phyloP scores from a whole-genome alignment of 2,797 vertebrate species.

The Syngnathus acus region DNA sequence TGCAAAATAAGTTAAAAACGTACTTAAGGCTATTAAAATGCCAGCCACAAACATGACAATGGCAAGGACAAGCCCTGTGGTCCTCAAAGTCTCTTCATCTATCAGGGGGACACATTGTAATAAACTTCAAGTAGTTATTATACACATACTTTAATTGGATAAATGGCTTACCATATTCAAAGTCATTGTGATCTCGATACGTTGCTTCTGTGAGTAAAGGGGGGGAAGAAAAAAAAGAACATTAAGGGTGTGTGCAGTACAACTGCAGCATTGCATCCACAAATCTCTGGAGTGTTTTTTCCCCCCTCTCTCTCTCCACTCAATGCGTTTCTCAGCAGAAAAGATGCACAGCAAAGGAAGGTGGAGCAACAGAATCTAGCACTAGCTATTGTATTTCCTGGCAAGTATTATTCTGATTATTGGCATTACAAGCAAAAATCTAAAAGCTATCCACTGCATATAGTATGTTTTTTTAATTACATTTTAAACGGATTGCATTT shows the following conservation, averaged over 20 bases:
- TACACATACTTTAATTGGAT: not conserved
- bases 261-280: conserved; percentile 44
- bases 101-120: conserved; percentile 5
- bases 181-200: conserved; percentile 64
- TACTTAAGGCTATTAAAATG: conserved; percentile 77
- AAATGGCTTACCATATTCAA: conserved; percentile 63
- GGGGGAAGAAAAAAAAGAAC: not conserved
- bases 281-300: conserved; percentile 27
- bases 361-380: conserved; percentile 39
- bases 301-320: conserved; percentile 35
- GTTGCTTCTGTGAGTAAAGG: conserved; percentile 51
- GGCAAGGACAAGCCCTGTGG: conserved; percentile 70
- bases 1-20: conserved; percentile 36
- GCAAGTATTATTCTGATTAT: not conserved
- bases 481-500: not conserved
- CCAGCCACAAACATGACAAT: conserved; percentile 71
- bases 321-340: conserved; percentile 63
- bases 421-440: not conserved
- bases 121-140: not conserved
- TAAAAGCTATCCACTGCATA: not conserved
- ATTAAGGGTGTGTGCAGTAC: conserved; percentile 12
- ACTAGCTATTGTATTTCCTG: not conserved
- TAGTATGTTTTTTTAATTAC: not conserved
- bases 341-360: conserved; percentile 36
- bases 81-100: conserved; percentile 77